A percentile compares a stretch with the other conserved stretches of the same genome.
phyloP scores from a whole-genome alignment of 2,888 invertebrate genomes.

The Liposcelis brunnea region DNA sequence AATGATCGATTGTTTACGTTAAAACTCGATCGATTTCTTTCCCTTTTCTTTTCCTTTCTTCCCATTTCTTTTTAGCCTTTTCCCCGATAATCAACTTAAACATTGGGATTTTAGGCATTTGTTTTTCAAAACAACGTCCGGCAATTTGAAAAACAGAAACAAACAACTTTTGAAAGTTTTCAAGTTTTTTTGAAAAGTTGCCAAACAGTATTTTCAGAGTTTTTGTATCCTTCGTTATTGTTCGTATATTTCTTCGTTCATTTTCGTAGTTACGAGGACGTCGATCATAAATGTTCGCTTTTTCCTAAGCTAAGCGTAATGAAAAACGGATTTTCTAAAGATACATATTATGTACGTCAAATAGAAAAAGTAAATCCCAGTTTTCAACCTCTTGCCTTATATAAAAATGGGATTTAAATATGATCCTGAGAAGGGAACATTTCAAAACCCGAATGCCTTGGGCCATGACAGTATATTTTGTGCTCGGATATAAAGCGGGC shows the following conservation, averaged over 20 bases:
- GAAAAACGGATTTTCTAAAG: neutral
- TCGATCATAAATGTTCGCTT: too few relatives aligned
- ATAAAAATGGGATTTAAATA: neutral
- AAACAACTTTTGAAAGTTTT: constrained; percentile 8
- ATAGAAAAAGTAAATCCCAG: neutral
- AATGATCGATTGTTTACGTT: too few relatives aligned
- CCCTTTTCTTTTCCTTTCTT: too few relatives aligned
- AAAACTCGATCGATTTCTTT: too few relatives aligned
- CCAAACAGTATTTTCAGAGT: constrained; percentile 9
- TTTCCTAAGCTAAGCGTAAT: neutral
- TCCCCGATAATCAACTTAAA: too few relatives aligned
- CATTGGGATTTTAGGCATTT: too few relatives aligned
- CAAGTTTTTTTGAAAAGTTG: constrained; percentile 9
- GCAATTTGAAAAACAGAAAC: constrained; percentile 6
- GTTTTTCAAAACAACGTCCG: too few relatives aligned
- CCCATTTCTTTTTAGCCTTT: too few relatives aligned
- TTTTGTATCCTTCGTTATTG: constrained; percentile 9
- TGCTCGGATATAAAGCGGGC: constrained; percentile 1
- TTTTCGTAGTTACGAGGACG: constrained; percentile 3
- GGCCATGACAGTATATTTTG: constrained; percentile 9
- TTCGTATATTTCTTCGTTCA: constrained; percentile 9
- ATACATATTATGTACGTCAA: neutral
- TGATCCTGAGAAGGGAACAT: constrained; percentile 3
- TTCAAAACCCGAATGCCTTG: constrained; percentile 10
- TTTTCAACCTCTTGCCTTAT: neutral